Conservation (phyloP, 2,797 vertebrate species). For the Arctocebus calabarensis region DNA sequence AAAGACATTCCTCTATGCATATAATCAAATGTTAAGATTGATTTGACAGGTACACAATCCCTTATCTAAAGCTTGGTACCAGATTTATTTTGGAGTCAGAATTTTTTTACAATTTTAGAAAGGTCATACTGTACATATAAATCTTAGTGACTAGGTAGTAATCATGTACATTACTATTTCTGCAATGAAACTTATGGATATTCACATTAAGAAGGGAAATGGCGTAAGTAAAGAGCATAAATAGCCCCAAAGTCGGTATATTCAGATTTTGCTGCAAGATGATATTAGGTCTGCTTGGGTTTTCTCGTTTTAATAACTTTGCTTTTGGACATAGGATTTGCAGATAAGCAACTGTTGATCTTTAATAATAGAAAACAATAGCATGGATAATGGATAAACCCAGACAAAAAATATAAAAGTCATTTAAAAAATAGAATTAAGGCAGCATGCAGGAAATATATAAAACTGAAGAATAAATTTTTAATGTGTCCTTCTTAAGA, state of each 20-base stretch:
- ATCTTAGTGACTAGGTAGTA: not conserved
- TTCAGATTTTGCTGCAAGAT: not conserved
- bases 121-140: not conserved
- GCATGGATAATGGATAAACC: not conserved
- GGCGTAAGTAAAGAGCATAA: not conserved
- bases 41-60: not conserved
- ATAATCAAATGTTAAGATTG: not conserved
- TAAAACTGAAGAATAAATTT: not conserved
- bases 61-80: not conserved
- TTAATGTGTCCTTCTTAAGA: conserved; percentile 1
- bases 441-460: not conserved
- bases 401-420: not conserved
- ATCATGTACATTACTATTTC: not conserved
- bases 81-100: not conserved
- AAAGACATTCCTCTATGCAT: not conserved
- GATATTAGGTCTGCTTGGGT: not conserved
- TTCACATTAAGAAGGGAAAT: not conserved
- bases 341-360: not conserved
- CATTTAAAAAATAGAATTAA: conserved; percentile 25
- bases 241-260: not conserved
- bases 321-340: not conserved
- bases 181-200: not conserved
- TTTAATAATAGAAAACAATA: conserved; percentile 46
- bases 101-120: not conserved
- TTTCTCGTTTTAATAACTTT: conserved; percentile 4